Evolutionary conservation across 1,140 invertebrate genomes (phyloP), one percentile per base, ranked within the genome.

Genomic region (Aphaenogaster floridana): DNA sequence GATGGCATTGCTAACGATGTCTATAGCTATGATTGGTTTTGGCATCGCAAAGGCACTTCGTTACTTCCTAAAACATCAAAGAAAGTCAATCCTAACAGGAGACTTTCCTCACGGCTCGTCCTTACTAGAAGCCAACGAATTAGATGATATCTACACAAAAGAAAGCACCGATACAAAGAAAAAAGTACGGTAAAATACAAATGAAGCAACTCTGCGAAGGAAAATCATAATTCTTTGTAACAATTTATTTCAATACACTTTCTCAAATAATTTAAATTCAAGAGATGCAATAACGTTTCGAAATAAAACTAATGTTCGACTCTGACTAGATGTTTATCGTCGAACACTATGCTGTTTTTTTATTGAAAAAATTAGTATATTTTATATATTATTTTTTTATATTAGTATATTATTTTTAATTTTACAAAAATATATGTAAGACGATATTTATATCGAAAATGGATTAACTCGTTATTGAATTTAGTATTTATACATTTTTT

Each of bases 121-220:
- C 0, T 88, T 97, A 9, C 90, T 97, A 34, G 96, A 97, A 48
- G 45, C 96, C 96, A 91, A 95, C 34, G 93, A 94, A 72, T 83
- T 81, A 13, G 89, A 92, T 13, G 91, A 91, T 63, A 83, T 88
- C 8, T 93, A 94, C 57, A 79, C 92, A 13, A 92, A 93, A 36
- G 93, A 92, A 83, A 89, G 80, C 36, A 91, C 79, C 61, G 92
- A 93, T 68, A 93, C 93, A 88, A 94, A 95, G 13, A 94, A 94
- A 85, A 21, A 95, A 96, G 93, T 97, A 97, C 86, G 97, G 96
- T 76, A 97, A 97, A 95, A 97, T 97, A 11, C 97, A 97, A 94
- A 97, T 97, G 6, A 95, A 97, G 86, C 96, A 97, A 86, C 95
- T 97, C 93, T 96, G 97, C 90, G 97, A 97, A 94, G 97, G 97